These are phyloP conservation scores for Delichon dasypus DNA, from an alignment of 2,797 vertebrate species.

Conservation along the genomic window DNA sequence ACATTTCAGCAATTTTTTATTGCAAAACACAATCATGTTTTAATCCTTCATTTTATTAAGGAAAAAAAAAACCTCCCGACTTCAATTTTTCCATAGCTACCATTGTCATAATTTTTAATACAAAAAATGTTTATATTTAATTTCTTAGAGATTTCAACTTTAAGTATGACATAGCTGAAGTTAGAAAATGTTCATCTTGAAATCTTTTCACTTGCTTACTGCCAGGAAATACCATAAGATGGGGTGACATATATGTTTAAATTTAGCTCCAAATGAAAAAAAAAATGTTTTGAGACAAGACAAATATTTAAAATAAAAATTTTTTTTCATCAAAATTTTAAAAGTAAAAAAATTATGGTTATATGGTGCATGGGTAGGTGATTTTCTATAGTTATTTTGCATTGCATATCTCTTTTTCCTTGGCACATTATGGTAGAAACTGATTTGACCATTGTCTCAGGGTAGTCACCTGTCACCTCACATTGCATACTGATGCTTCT, in stretches of 20 bases:
- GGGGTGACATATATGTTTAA: neutral
- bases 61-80: neutral
- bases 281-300: neutral
- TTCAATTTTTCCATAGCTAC: neutral
- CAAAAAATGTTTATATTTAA: neutral
- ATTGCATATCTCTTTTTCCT: neutral
- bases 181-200: neutral
- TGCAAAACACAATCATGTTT: neutral
- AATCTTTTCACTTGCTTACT: neutral
- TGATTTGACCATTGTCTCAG: neutral
- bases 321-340: neutral
- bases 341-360: neutral
- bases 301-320: neutral
- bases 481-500: neutral
- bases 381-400: neutral
- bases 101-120: neutral
- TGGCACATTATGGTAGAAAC: neutral
- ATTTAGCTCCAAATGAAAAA: neutral
- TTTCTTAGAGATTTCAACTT: neutral
- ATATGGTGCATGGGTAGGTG: rapidly evolving
- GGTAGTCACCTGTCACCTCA: neutral
- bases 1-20: neutral
- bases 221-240: neutral
- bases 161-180: neutral
- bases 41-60: neutral